Evolutionary conservation across 2,888 invertebrate genomes (phyloP).

Genomic region (Neoaliturus tenellus): DNA sequence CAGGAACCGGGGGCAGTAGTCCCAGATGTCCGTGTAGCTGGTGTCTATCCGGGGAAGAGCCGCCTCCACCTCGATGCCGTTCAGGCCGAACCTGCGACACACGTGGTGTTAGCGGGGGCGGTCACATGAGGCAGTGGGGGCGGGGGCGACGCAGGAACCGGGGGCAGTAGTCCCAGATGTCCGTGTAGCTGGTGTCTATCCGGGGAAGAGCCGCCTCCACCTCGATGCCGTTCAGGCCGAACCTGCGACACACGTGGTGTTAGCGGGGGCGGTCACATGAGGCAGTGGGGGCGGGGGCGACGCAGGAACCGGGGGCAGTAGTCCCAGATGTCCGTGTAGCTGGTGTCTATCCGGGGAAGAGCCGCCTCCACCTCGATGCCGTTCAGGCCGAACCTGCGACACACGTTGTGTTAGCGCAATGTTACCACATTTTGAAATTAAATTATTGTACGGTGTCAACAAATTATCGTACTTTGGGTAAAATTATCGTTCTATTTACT

Average conservation of each 20-base stretch:
- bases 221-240: slow-evolving; percentile 69
- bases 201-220: slow-evolving; percentile 70
- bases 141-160: slow-evolving; percentile 67
- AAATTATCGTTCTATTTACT: too few species aligned
- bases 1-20: slow-evolving; percentile 67
- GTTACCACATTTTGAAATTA: too few species aligned
- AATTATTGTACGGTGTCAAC: too few species aligned
- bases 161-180: slow-evolving; percentile 71
- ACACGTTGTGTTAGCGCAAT: slow-evolving; percentile 69
- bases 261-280: slow-evolving; percentile 64
- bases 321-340: slow-evolving; percentile 69
- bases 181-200: slow-evolving; percentile 70
- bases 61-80: slow-evolving; percentile 70
- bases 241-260: slow-evolving; percentile 69
- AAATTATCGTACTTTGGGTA: too few species aligned
- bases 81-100: slow-evolving; percentile 69
- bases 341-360: slow-evolving; percentile 71
- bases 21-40: slow-evolving; percentile 69
- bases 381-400: slow-evolving; percentile 69
- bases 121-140: too few species aligned
- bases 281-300: slow-evolving; percentile 65
- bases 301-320: slow-evolving; percentile 67
- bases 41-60: slow-evolving; percentile 71
- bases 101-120: slow-evolving; percentile 68
- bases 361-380: slow-evolving; percentile 70